Evolutionary conservation across 1,140 invertebrate genomes (phyloP), one percentile per base, ranked within the genome.

Genomic region (Cydia pomonella): DNA sequence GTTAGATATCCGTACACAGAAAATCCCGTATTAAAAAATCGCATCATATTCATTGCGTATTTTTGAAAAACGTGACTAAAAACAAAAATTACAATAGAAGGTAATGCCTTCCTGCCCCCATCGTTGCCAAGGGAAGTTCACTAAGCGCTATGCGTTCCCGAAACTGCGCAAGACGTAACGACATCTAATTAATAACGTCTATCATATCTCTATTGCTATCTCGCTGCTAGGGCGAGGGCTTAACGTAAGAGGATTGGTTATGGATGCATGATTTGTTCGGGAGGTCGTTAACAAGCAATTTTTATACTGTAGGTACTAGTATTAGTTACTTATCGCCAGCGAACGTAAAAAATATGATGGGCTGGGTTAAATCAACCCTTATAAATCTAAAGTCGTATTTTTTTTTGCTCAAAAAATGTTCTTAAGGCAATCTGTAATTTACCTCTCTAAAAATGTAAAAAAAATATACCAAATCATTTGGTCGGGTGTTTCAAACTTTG

Each of bases 151-250:
- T 85, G 80, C 80, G 76, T 87, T 84, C 81, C 80, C 83, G 88
- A 91, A 90, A 91, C 79, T 85, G 87, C 89, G 87, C 86, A 92
- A 91, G 87, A 92, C 84, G 87, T 88, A 91, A 92, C 83, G 91
- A 88, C 88, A 90, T 91, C 88, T 91, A 92, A 92, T 92, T 92
- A 92, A 92, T 92, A 92, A 91, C 88, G 85, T 92, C 85, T 91
- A 92, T 92, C 87, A 92, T 92, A 92, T 91, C 89, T 92, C 88
- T 87, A 91, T 91, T 91, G 87, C 86, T 83, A 76, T 38, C 16
- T 4, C 73, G 18, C 18, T 44, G 23, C 29, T 63, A 85, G 81
- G 71, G 78, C 75, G 77, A 75, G 80, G 82, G 89, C 86, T 91
- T 90, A 90, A 76, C 80, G 83, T 90, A 92, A 91, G 90, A 90